These are phyloP conservation scores for Ligdia adustata DNA, from an alignment of 2,888 invertebrate genomes.

Conservation along the genomic window DNA sequence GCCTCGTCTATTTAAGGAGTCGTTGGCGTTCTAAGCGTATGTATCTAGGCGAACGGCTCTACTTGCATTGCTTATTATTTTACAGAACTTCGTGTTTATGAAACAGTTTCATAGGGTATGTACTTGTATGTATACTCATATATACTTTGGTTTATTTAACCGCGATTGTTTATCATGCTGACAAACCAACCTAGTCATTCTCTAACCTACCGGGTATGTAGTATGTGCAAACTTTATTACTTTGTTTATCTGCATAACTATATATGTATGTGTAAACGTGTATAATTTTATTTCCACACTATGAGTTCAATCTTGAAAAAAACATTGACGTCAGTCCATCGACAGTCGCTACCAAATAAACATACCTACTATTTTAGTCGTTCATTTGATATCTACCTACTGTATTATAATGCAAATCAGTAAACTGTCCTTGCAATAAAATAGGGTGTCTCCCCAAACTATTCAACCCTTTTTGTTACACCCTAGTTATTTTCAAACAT, in stretches of 20 bases:
- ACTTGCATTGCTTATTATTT: constrained; percentile 32
- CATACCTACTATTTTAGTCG: too few relatives aligned
- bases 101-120: constrained; percentile 14
- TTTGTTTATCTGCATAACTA: too few relatives aligned
- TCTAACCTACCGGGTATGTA: too few relatives aligned
- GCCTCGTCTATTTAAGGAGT: constrained; percentile 41
- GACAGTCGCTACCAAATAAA: too few relatives aligned
- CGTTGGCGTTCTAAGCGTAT: constrained; percentile 23
- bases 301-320: too few relatives aligned
- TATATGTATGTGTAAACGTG: too few relatives aligned
- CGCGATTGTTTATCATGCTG: too few relatives aligned
- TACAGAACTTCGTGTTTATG: constrained; percentile 24
- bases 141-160: too few relatives aligned
- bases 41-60: constrained; percentile 34
- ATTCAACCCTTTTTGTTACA: constrained; percentile 73
- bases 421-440: constrained; percentile 50
- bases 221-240: too few relatives aligned
- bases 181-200: too few relatives aligned
- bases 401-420: constrained; percentile 22
- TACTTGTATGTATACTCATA: too few relatives aligned
- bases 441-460: constrained; percentile 66
- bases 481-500: constrained; percentile 62
- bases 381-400: constrained; percentile 11
- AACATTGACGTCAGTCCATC: not conserved
- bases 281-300: too few relatives aligned